Evolutionary conservation across 2,113 vertebrate species (phyloP).

Genomic region (Hepsetus odoe): DNA sequence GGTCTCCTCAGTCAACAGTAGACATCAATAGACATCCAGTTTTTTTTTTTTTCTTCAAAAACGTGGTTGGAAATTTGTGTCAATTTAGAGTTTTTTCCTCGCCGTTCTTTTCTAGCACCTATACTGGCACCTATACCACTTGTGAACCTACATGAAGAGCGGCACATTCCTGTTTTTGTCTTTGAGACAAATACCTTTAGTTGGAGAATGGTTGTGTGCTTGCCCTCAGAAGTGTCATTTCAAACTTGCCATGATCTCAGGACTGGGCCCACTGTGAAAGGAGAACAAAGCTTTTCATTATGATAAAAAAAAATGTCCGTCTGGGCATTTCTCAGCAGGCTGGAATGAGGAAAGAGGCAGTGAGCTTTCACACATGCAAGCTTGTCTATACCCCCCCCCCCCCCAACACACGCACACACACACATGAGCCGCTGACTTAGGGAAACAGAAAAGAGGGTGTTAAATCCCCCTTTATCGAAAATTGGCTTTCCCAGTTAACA

Average conservation of each 20-base stretch:
- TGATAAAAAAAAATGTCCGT: constrained; percentile 11
- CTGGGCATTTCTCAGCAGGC: background rate
- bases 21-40: too few species aligned
- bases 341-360: background rate
- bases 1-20: too few species aligned
- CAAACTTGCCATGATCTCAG: constrained; percentile 39
- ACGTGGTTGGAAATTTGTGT: too few species aligned
- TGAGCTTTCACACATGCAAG: constrained; percentile 8
- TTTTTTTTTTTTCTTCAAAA: too few species aligned
- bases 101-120: too few species aligned
- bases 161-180: background rate
- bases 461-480: constrained; percentile 57
- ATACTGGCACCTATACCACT: background rate
- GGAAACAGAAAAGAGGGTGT: constrained; percentile 43
- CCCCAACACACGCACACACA: constrained; percentile 20
- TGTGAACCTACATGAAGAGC: background rate
- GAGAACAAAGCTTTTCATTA: constrained; percentile 39
- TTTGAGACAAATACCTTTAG: background rate
- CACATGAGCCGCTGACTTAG: constrained; percentile 43
- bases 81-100: too few species aligned
- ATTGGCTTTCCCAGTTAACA: constrained; percentile 53
- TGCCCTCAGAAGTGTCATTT: background rate
- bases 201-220: background rate
- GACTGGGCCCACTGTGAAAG: constrained; percentile 13
- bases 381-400: constrained; percentile 27